Evolutionary conservation across 2,888 invertebrate genomes (phyloP).

Genomic region (Temnothorax rugatulus): DNA sequence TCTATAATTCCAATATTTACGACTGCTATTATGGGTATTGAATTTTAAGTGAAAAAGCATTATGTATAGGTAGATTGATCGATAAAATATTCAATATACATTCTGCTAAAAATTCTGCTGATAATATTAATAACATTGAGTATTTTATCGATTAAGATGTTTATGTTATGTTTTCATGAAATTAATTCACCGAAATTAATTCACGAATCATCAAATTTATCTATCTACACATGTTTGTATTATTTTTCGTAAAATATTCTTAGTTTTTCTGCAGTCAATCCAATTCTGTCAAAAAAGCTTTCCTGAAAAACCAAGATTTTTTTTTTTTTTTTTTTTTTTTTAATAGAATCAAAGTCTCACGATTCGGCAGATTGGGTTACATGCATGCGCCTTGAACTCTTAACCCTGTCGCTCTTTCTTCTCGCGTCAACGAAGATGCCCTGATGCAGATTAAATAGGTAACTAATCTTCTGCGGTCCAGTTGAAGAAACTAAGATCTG

Average conservation of each 20-base stretch:
- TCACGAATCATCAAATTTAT: too few species aligned
- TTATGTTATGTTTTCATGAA: too few species aligned
- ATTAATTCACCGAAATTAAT: too few species aligned
- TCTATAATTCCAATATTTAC: too few species aligned
- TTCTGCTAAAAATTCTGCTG: too few species aligned
- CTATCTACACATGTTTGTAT: neutral
- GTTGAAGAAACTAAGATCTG: conserved; percentile 18
- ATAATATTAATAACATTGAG: too few species aligned
- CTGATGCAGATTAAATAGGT: conserved; percentile 55
- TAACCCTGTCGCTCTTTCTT: conserved; percentile 48
- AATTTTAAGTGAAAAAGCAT: too few species aligned
- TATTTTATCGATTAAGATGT: too few species aligned
- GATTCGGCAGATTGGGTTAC: conserved; percentile 47
- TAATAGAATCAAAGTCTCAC: conserved; percentile 27
- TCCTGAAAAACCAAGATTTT: neutral
- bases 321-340: neutral
- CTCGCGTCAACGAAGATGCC: conserved; percentile 5
- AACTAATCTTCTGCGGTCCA: conserved; percentile 63
- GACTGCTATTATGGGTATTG: too few species aligned
- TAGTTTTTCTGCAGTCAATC: neutral
- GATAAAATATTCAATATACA: too few species aligned
- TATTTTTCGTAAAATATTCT: neutral
- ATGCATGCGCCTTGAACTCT: conserved; percentile 49
- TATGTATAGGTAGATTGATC: too few species aligned
- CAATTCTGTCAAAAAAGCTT: conserved; percentile 40